Evolutionary conservation across 2,113 vertebrate species (phyloP).

Genomic region (Panthera leo): DNA sequence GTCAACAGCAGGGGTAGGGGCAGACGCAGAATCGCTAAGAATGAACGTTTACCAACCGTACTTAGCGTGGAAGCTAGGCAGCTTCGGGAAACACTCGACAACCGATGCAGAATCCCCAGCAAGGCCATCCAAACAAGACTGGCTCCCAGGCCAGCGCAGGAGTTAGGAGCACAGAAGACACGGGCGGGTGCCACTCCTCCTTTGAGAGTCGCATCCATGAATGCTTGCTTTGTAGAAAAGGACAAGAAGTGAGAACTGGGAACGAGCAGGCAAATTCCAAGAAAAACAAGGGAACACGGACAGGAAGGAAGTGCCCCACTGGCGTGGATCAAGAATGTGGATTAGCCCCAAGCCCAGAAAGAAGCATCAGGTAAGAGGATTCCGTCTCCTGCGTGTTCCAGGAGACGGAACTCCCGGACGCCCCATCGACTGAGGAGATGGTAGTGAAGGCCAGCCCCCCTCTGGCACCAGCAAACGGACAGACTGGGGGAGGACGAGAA

Average conservation of each 20-base stretch:
- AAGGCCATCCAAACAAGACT: neutral
- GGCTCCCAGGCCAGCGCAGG: neutral
- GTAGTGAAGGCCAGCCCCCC: neutral
- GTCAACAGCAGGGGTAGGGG: neutral
- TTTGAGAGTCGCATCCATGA: too few species aligned
- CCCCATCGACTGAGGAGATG: fast-evolving
- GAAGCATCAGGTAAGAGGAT: neutral
- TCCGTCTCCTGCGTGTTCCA: neutral
- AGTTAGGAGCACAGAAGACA: fast-evolving
- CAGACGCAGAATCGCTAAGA: neutral
- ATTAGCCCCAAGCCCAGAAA: neutral
- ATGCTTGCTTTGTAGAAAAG: neutral
- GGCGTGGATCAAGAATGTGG: fast-evolving
- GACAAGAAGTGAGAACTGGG: neutral
- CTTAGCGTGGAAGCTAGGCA: neutral
- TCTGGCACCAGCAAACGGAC: fast-evolving
- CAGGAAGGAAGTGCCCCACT: fast-evolving
- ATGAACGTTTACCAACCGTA: fast-evolving
- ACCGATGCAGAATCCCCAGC: neutral
- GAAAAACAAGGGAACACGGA: neutral
- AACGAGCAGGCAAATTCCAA: neutral
- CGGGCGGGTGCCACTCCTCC: neutral
- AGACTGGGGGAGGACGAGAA: neutral
- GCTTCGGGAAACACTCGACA: neutral
- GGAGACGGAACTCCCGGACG: neutral